Evolutionary conservation across 2,113 vertebrate species (phyloP).

Genomic region (Dromas ardeola): DNA sequence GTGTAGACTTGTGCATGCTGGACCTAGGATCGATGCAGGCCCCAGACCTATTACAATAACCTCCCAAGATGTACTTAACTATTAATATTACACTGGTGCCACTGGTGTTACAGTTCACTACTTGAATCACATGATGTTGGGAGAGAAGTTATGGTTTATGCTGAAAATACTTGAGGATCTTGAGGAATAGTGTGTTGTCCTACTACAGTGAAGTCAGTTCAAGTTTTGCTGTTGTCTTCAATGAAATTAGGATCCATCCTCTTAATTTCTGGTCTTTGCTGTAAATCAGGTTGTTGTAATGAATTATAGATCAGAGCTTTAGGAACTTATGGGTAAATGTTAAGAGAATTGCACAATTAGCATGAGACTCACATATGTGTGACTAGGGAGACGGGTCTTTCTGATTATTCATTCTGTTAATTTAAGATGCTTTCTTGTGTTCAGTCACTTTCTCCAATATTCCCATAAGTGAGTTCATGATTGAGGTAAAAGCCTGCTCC

Average conservation of each 20-base stretch:
- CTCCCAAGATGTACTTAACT: background rate
- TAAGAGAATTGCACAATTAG: background rate
- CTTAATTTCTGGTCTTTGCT: background rate
- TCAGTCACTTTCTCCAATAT: background rate
- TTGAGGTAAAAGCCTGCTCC: background rate
- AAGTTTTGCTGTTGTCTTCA: background rate
- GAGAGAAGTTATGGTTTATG: background rate
- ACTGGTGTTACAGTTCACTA: background rate
- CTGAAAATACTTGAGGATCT: background rate
- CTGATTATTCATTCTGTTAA: background rate
- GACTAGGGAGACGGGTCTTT: background rate
- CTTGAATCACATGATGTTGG: background rate
- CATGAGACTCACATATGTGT: background rate
- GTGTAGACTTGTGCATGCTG: background rate
- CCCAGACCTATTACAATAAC: background rate
- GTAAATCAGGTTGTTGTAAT: background rate
- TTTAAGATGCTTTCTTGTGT: background rate
- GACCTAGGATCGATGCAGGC: background rate
- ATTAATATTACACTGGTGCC: background rate
- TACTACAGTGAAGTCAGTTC: background rate
- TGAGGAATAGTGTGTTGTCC: background rate
- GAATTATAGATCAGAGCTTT: slow-evolving; percentile 22
- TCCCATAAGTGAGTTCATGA: background rate
- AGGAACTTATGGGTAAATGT: background rate
- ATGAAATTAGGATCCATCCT: background rate